Base-by-base conservation (phyloP, 2,113 vertebrate genomes). In the mouse (Mus musculus) region DNA sequence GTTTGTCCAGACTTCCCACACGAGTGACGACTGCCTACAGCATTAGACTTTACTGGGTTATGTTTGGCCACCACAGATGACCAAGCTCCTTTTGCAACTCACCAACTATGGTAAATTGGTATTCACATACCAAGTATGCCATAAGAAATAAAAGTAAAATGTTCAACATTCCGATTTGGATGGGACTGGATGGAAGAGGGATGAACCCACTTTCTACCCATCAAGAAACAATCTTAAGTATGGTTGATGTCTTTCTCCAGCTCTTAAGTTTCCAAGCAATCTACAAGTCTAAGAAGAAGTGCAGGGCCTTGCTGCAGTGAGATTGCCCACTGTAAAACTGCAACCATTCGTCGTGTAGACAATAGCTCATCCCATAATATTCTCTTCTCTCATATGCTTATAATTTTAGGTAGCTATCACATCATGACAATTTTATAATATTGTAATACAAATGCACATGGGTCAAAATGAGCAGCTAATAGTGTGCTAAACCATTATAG, bases 391-490 rank as follows among this genome's bases (percentile, higher is more conserved):
- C 36, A 78, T 22, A 59, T 3, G 59, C 7, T 72, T 89, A 85
- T 89, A 90, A 77, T 93, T 49, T 81, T 63, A 76, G 36, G 6
- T 46, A 69, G 90, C 56, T 76, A 20, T 65, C 30, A 59, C 30
- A 67, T 20, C 5, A 93, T 59, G 49, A 85, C 28, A 95, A 33
- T 20, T 78, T 61, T 52, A 82, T 89, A 86, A 59, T 59, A 77
- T n/a, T 71, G 9, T 33, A 87, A 69, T 91, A 88, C 85, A 24
- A n/a, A 80, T 86, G 39, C 39, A 82, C 63, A 96, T 89, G 30
- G 56, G 88, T 89, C 14, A 96, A 85, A 93, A 78, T 90, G 26
- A 95, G 42, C 6, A 87, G 22, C 8, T 90, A 33, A 54, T 90
- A 75, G 85, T 92, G 8, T 46, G 88, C 8, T 75, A 82, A 96